phyloP scores from a whole-genome alignment of 2,113 vertebrate species.

The Acanthochromis polyacanthus region DNA sequence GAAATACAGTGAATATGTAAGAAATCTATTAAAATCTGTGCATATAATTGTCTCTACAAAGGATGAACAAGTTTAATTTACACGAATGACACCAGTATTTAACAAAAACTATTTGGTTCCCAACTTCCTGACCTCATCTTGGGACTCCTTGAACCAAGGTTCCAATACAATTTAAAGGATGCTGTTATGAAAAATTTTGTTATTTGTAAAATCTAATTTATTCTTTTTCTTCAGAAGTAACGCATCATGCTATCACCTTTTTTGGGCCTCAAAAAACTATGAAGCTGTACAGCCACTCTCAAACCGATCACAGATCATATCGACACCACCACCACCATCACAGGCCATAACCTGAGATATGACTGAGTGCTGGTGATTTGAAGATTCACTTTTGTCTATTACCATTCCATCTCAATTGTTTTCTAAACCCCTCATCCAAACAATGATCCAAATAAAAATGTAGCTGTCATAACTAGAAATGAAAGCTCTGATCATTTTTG shows the following conservation, averaged over 20 bases:
- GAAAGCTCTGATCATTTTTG: too few species aligned
- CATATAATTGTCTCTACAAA: background rate
- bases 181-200: background rate
- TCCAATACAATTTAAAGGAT: background rate
- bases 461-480: too few species aligned
- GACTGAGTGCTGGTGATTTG: too few species aligned
- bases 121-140: too few species aligned
- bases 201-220: background rate
- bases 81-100: background rate
- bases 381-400: too few species aligned
- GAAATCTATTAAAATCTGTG: background rate
- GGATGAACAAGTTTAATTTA: background rate
- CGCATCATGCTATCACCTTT: background rate
- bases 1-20: background rate
- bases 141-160: too few species aligned
- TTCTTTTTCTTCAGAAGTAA: background rate
- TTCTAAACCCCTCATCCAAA: too few species aligned
- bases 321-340: too few species aligned
- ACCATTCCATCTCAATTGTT: too few species aligned
- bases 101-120: background rate
- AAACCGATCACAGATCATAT: too few species aligned
- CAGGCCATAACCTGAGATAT: too few species aligned
- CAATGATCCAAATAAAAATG: too few species aligned
- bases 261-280: background rate
- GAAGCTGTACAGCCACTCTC: background rate